These are phyloP conservation scores for Tinea semifulvella DNA, from an alignment of 2,888 invertebrate species.

Conservation along the genomic window DNA sequence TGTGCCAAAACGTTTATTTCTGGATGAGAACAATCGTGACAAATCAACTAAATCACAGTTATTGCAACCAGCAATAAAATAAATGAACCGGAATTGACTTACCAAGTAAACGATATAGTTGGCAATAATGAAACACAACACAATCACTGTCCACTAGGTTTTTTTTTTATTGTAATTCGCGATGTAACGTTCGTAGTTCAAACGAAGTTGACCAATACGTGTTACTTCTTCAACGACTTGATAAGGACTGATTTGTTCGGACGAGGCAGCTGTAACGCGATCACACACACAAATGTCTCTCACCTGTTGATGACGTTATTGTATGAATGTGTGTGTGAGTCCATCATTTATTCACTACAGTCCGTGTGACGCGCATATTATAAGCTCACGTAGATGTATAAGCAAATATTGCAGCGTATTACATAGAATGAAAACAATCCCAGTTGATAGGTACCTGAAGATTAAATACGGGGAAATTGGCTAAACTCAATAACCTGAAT, in stretches of 20 bases:
- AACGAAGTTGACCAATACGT: background rate
- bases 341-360: background rate
- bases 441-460: no score
- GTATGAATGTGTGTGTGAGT: background rate
- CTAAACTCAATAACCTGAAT: no score
- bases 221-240: background rate
- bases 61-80: no score
- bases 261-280: background rate
- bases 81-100: slow-evolving; percentile 29
- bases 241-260: background rate
- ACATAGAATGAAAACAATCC: no score
- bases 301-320: slow-evolving; percentile 3
- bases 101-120: slow-evolving; percentile 33
- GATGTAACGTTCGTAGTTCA: background rate
- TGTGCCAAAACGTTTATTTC: slow-evolving; percentile 56
- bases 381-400: no score
- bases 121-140: slow-evolving; percentile 17
- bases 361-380: no score
- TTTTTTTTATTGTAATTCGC: background rate
- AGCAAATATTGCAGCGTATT: background rate
- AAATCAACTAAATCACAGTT: slow-evolving; percentile 36
- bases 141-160: background rate
- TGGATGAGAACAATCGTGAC: slow-evolving; percentile 26
- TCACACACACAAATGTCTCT: background rate
- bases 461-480: no score